Conservation (phyloP, 2,888 invertebrate genomes). For the Stenotaenia linearis region DNA sequence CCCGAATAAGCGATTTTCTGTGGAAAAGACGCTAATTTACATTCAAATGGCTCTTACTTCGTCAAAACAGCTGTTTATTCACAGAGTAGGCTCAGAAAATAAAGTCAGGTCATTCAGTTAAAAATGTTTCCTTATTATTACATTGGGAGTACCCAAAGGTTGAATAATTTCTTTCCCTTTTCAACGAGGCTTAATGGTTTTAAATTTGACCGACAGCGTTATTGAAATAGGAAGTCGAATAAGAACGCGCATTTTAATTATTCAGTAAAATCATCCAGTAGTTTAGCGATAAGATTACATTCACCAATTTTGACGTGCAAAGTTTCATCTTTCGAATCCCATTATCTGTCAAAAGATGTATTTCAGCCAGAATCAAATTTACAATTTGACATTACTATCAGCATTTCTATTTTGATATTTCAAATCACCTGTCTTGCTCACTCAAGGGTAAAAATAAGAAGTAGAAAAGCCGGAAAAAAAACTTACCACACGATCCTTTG, state of each 20-base stretch:
- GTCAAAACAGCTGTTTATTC: neutral
- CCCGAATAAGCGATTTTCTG: too few relatives aligned
- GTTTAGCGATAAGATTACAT: neutral
- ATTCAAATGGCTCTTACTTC: neutral
- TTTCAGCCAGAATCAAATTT: neutral
- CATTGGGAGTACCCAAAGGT: neutral
- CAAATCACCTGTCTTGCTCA: slow-evolving; percentile 9
- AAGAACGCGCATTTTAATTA: too few relatives aligned
- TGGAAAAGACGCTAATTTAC: neutral
- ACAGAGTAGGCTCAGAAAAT: neutral
- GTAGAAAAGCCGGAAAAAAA: slow-evolving; percentile 37
- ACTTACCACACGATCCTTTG: slow-evolving; percentile 76
- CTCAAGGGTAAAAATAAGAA: slow-evolving; percentile 35
- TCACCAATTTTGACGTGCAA: neutral
- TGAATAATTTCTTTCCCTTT: too few relatives aligned
- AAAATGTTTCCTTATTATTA: neutral
- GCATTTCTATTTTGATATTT: neutral
- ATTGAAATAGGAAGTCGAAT: neutral
- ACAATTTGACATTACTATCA: neutral
- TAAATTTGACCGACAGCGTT: too few relatives aligned
- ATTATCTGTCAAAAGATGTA: neutral
- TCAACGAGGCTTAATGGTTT: too few relatives aligned
- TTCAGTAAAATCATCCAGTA: too few relatives aligned
- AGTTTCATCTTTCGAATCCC: neutral
- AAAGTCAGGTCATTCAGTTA: neutral